Evolutionary conservation across 2,113 vertebrate species (phyloP), one percentile per base, ranked within the genome.

Genomic region (Isichthys henryi): DNA sequence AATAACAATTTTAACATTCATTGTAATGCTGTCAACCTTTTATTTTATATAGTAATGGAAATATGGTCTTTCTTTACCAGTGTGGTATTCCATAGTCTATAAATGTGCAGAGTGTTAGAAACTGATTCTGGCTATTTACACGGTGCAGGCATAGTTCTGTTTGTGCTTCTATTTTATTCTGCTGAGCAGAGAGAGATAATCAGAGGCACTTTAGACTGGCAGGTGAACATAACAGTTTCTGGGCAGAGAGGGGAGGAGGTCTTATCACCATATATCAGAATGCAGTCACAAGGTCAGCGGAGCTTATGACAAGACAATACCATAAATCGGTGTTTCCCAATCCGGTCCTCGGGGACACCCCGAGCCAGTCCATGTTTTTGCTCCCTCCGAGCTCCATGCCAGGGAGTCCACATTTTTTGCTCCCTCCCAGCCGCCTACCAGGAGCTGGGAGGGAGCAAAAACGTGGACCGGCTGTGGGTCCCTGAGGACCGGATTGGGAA

Each of bases 271-370:
- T 88, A 74, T 62, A 91, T 90, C 88, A 89, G 27, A n/a, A 88
- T 53, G 83, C 88, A 82, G 52, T 66, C 58, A 83, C 35, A 80
- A 92, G 89, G 90, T 91, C 91, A 90, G 86, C n/a, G 9, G 62
- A 89, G 58, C 90, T 82, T 90, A 87, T 56, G 87, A 88, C 88
- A 56, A 83, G 58, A 85, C 88, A 86, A 89, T 86, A 77, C 83
- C 85, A 91, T 91, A 89, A 92, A 92, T 92, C 92, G 92, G 91
- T 88, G 87, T n/a, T 62, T 62, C 56, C 23, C 56, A 9, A n/a
- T 62, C 21, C 56, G 3, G 21, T 62, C 23, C 56, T 58, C 56
- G n/a, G 56, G 23, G 56, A 62, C 21, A 62, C 21, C 21, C 23
- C 3, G 2, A 58, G 21, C 7, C 7, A 7, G 21, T 58, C 56